These are phyloP conservation scores for Pristionchus entomophagus DNA, from an alignment of 2,888 invertebrate species.

Conservation along the genomic window DNA sequence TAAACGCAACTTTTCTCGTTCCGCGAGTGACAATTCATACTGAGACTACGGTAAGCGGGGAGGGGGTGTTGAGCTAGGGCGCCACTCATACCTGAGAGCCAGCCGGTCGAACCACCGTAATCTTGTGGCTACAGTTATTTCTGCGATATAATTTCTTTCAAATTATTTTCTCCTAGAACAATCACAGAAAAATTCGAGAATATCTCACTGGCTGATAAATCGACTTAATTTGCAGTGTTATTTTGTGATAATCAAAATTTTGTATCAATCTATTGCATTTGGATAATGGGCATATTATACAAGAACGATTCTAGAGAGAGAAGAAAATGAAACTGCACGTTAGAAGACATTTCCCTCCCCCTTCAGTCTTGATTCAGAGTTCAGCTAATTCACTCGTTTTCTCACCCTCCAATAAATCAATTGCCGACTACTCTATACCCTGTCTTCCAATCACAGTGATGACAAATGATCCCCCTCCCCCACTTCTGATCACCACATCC, in stretches of 20 bases:
- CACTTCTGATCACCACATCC: neutral
- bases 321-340: too few species aligned
- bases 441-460: conserved; percentile 2
- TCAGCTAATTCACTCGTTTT: too few species aligned
- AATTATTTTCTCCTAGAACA: neutral
- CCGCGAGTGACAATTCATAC: neutral
- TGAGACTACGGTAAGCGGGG: neutral
- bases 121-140: neutral
- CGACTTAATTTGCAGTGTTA: neutral
- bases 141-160: neutral
- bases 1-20: neutral
- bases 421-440: neutral
- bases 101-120: neutral
- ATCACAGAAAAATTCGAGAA: neutral
- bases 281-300: neutral
- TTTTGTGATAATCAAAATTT: neutral
- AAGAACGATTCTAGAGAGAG: too few species aligned
- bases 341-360: too few species aligned
- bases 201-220: too few species aligned
- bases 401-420: neutral
- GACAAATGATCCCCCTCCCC: conserved; percentile 1
- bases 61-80: neutral
- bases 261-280: neutral
- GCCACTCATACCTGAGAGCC: neutral
- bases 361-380: too few species aligned